Base-by-base conservation (phyloP, 2,797 vertebrate genomes). In the Harpagifer antarcticus region DNA sequence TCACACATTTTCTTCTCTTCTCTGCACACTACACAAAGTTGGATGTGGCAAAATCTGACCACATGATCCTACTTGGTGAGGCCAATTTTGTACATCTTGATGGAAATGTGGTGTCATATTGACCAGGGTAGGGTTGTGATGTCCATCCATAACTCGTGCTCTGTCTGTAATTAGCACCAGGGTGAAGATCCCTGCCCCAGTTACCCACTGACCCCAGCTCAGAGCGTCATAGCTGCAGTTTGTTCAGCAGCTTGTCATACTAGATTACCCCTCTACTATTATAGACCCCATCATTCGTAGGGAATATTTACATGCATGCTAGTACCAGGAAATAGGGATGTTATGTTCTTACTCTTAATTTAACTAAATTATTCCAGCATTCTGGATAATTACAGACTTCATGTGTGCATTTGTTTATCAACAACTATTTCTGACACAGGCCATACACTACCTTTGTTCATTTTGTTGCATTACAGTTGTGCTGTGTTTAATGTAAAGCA, bases 151-250 rank as follows among this genome's bases (percentile, higher is more conserved):
- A 59, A 65, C 74, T 59, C 45, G 31, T 45, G 61, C 16, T 60
- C 40, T 68, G 50, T 56, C 40, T 71, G 60, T 55, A 75, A 71
- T 53, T 49, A 43, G 60, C 45, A 56, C n/a, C 52, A 53, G 49
- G 58, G 33, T 62, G 40, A 50, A 59, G 47, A 62, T 50, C 65
- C 23, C 17, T 15, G 50, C 49, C 44, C 61, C 57, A 61, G 27
- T 83, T 69, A 78, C 76, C 50, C 67, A 74, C 13, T 82, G 58
- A 77, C 72, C 74, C 16, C 31, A 15, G 23, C 47, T 40, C 57
- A 72, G 33, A 16, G 19, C 67, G 33, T 62, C 66, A 37, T 12
- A 68, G 45, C 52, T 52, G 23, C 15, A 54, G 33, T 20, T 10
- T 45, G 72, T 68, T 49, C 55, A 67, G 3, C 70, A 63, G 68